Base-by-base conservation (phyloP, 2,888 invertebrate species). In the Morpho achilles region DNA sequence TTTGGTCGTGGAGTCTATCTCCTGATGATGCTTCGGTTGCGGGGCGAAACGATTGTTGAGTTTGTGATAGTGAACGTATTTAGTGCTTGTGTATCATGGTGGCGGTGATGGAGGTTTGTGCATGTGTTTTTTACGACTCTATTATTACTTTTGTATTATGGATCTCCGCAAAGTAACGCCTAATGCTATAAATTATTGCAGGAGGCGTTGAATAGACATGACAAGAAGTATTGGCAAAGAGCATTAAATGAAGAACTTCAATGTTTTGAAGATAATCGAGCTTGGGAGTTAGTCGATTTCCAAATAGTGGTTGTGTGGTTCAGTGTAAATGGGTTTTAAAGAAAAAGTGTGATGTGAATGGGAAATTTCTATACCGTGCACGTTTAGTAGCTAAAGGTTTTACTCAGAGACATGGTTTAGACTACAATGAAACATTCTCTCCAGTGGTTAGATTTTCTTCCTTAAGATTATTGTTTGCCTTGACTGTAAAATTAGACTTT, bases 231-330 rank as follows among this genome's bases (percentile, higher is more conserved):
- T 1, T 64, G 60, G 66, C 7, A 8, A 8, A 0, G 6, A 23
- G 60, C 61, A 1, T 49, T 67, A 44, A 22, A 56, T 41, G 62
- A 64, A 42, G 66, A 66, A 46, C 7, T 66, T 8, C 43, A 63
- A n/a, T 60, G 48, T 9, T 66, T 66, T n/a, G 10, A 60, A 10
- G 66, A 66, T 3, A 64, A 61, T 59, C 44, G 61, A 50, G 61
- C 62, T 1, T 67, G 63, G 62, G 63, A 67, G 23, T 10, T 64
- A 41, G 51, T 44, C 0, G 54, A 63, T 8, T 5, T 0, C 39
- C 60, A 59, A n/a, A 6, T 40, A 23, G 46, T 46, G 40, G 40
- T 16, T 53, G 43, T 7, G 23, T 63, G 0, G 66, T 64, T 4
- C 45, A 61, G 48, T 62, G 58, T 41, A 51, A 40, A 8, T 50